Evolutionary conservation across 2,797 vertebrate species (phyloP).

Genomic region (Cynodonichthys magdalenae): DNA sequence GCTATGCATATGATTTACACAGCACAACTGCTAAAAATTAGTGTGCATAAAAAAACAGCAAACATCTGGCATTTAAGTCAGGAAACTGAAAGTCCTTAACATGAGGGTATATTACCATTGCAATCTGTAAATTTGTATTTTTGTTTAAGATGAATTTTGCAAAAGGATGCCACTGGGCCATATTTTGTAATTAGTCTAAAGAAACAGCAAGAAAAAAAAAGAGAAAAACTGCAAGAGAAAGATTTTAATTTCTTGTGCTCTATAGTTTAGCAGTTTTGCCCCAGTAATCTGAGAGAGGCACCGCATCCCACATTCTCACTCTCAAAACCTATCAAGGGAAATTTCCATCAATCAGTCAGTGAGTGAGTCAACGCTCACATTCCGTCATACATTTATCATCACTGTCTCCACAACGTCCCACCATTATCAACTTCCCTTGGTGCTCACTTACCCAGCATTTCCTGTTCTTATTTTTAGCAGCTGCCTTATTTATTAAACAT

Average conservation of each 20-base stretch:
- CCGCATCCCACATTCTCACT: conserved; percentile 6
- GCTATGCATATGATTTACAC: neutral
- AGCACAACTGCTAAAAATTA: neutral
- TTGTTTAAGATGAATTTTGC: neutral
- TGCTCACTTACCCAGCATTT: conserved; percentile 49
- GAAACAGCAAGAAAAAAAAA: neutral
- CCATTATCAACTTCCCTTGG: conserved; percentile 30
- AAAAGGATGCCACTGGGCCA: conserved; percentile 26
- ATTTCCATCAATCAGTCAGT: conserved; percentile 20
- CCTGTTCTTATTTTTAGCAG: conserved; percentile 56
- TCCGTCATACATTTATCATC: conserved; percentile 27
- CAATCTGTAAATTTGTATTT: neutral
- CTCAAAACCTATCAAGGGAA: conserved; percentile 10
- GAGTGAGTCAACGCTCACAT: neutral
- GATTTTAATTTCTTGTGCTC: conserved; percentile 43
- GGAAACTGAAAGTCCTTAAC: neutral
- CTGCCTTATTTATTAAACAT: conserved; percentile 68
- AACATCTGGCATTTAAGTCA: neutral
- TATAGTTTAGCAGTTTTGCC: conserved; percentile 36
- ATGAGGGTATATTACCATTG: no score
- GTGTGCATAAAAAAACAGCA: neutral
- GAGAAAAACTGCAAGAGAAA: conserved; percentile 8
- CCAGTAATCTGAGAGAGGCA: neutral
- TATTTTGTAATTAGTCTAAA: conserved; percentile 47
- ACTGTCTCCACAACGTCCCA: conserved; percentile 48